Base-by-base conservation (phyloP, 2,888 invertebrate species). In the Synanthedon tipuliformis region DNA sequence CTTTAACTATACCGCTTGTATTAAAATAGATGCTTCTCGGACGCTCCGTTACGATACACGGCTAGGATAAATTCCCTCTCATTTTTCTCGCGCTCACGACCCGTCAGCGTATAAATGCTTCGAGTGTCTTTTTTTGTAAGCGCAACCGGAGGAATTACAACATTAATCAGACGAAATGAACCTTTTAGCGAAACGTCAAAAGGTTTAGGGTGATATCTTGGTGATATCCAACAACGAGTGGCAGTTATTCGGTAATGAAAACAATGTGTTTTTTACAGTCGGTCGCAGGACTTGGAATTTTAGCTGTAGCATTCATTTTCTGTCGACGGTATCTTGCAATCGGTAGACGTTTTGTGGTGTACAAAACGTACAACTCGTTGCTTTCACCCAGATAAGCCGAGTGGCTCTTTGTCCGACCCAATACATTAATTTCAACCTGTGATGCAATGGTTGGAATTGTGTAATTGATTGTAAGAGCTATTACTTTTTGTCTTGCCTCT, bases 131-230 rank as follows among this genome's bases (percentile, higher is more conserved):
- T 76, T 80, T 79, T 81, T 73, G 74, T 76, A 69, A 69, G 68
- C 69, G 61, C 70, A 68, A 72, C 74, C 71, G 65, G 74, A 78
- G 71, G 76, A 81, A 83, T 84, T 81, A 79, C 78, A 68, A 68
- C 78, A 85, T 82, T 81, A 80, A 80, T 85, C 83, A 82, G 71
- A 63, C 64, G 68, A 82, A 82, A 85, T 82, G 77, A 81, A 81
- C 78, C 79, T 83, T 81, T 84, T 81, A 82, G 78, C 77, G 73
- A 77, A 80, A 81, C 77, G 81, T 84, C 81, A 82, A 80, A 83
- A 82, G 78, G 80, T 74, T 80, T 76, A 74, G 71, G 68, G 66
- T 77, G 73, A 79, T 82, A 72, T 73, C 65, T 53, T 70, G 68
- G 66, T 77, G 73, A 79, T 82, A 72, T 73, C 65, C 53, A 64